Conservation (phyloP, 2,888 invertebrate genomes). For the Xanthia icteritia region DNA sequence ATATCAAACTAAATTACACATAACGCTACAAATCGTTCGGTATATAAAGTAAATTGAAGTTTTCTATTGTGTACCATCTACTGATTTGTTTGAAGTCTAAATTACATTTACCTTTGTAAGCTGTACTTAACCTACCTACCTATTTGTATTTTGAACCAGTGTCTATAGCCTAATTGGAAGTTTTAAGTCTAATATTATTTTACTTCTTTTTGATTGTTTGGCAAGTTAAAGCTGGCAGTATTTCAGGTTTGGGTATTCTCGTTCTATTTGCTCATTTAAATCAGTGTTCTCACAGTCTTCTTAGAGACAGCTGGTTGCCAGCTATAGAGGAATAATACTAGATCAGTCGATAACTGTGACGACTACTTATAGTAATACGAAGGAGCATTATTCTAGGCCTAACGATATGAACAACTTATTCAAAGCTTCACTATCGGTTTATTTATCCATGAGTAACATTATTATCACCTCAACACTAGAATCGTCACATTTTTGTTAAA, state of each 20-base stretch:
- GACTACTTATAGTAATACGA: too few relatives aligned
- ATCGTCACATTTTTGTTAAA: slow-evolving; percentile 6
- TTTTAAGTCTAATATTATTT: background rate
- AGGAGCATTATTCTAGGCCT: slow-evolving; percentile 2
- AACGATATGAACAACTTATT: slow-evolving; percentile 27
- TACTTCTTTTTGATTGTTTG: background rate
- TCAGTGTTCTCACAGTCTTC: background rate
- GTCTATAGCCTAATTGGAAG: too few relatives aligned
- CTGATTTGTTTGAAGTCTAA: slow-evolving; percentile 7
- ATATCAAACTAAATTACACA: slow-evolving; percentile 50
- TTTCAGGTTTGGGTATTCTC: background rate
- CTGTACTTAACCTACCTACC: background rate
- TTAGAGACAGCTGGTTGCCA: background rate
- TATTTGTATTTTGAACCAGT: background rate
- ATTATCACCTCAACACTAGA: slow-evolving; percentile 22
- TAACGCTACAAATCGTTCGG: slow-evolving; percentile 31
- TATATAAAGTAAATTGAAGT: slow-evolving; percentile 24
- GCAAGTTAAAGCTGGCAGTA: too few relatives aligned
- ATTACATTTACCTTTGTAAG: background rate
- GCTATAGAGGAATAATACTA: slow-evolving; percentile 15
- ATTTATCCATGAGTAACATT: slow-evolving; percentile 9
- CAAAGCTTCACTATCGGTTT: slow-evolving; percentile 25
- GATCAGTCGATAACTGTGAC: slow-evolving; percentile 18
- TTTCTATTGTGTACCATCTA: background rate
- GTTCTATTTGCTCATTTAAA: background rate